Evolutionary conservation across 2,888 invertebrate species (phyloP).

Genomic region (Dolichopus griseipennis): DNA sequence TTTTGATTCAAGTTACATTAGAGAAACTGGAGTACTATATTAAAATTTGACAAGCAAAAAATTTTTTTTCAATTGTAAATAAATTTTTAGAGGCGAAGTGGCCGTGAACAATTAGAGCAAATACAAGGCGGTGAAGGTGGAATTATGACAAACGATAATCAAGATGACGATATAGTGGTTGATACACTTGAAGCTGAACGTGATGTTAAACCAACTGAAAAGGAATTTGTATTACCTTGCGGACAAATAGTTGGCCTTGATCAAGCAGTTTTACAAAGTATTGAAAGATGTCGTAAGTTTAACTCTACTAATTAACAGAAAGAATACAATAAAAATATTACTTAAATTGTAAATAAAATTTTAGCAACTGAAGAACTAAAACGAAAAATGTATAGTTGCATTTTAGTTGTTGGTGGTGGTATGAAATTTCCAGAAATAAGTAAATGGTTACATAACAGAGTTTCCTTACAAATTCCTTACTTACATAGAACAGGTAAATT

Average conservation of each 20-base stretch:
- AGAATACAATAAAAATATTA: background rate
- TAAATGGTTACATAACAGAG: slow-evolving; percentile 79
- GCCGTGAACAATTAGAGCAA: slow-evolving; percentile 44
- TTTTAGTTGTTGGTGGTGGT: slow-evolving; percentile 85
- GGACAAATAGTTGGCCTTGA: slow-evolving; percentile 81
- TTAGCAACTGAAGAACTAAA: slow-evolving; percentile 76
- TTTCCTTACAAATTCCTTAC: slow-evolving; percentile 74
- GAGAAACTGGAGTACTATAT: slow-evolving; percentile 65
- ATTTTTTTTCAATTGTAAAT: background rate
- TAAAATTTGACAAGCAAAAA: background rate
- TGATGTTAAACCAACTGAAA: slow-evolving; percentile 45
- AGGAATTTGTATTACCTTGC: slow-evolving; percentile 61
- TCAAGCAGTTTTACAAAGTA: slow-evolving; percentile 83
- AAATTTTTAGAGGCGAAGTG: slow-evolving; percentile 47
- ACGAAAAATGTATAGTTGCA: slow-evolving; percentile 87
- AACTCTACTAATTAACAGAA: background rate
- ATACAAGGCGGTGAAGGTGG: slow-evolving; percentile 41
- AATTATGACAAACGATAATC: slow-evolving; percentile 44
- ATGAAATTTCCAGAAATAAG: slow-evolving; percentile 78
- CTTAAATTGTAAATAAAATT: slow-evolving; percentile 21
- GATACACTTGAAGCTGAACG: slow-evolving; percentile 51
- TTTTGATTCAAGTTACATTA: slow-evolving; percentile 82
- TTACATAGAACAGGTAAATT: slow-evolving; percentile 56
- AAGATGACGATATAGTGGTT: slow-evolving; percentile 65
- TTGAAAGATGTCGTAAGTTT: slow-evolving; percentile 71